phyloP scores from a whole-genome alignment of 2,797 vertebrate species.

The Acrossocheilus wenchowensis region DNA sequence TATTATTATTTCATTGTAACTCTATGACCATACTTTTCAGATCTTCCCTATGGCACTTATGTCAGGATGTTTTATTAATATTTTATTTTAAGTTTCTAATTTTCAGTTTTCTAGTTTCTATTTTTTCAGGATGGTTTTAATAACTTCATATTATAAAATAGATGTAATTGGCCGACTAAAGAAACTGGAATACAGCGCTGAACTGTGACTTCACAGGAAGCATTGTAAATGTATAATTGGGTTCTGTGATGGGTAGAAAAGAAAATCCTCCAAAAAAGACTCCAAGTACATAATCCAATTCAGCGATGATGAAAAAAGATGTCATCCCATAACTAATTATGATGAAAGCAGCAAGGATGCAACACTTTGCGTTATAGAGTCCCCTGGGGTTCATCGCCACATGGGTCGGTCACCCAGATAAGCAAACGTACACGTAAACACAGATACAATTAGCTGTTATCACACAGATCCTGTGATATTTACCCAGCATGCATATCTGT shows the following conservation, averaged over 20 bases:
- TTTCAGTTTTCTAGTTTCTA: background rate
- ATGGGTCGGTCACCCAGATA: slow-evolving; percentile 23
- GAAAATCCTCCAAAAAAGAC: slow-evolving; percentile 41
- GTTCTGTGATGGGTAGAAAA: slow-evolving; percentile 34
- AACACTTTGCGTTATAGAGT: slow-evolving; percentile 31
- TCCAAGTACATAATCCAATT: slow-evolving; percentile 51
- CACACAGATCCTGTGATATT: slow-evolving; percentile 12
- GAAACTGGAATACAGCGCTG: slow-evolving; percentile 7
- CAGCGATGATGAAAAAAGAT: slow-evolving; percentile 52
- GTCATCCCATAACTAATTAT: slow-evolving; percentile 56
- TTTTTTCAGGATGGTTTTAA: background rate
- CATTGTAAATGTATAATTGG: slow-evolving; percentile 55
- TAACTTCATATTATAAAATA: background rate
- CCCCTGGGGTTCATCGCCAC: slow-evolving; percentile 43
- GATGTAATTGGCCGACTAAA: slow-evolving; percentile 19
- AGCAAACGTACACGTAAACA: slow-evolving; percentile 36
- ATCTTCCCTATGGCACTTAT: background rate
- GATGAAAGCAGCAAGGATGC: slow-evolving; percentile 52
- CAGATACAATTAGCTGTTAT: slow-evolving; percentile 43
- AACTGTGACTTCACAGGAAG: slow-evolving; percentile 50
- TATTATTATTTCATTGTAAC: background rate
- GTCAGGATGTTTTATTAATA: background rate
- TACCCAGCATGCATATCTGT: slow-evolving; percentile 20
- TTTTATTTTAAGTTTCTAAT: background rate
- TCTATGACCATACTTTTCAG: background rate